Evolutionary conservation across 2,797 vertebrate genomes (phyloP).

Genomic region (Leontocebus nigricollis): DNA sequence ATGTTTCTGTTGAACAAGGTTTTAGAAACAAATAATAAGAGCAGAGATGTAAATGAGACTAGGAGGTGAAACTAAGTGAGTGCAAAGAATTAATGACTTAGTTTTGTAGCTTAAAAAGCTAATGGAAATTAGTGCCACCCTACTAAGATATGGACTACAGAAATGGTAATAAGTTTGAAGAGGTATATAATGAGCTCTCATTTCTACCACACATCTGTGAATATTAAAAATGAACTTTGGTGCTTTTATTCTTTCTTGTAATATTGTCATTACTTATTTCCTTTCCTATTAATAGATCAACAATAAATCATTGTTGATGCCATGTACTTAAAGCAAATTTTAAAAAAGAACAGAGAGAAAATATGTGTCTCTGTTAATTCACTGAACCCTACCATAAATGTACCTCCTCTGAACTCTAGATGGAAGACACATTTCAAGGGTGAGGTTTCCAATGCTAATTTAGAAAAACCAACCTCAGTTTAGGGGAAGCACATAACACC

Average conservation of each 20-base stretch:
- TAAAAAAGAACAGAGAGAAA: neutral
- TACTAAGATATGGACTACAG: neutral
- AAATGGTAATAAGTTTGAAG: neutral
- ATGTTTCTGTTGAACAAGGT: neutral
- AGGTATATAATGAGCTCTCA: neutral
- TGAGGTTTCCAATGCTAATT: conserved; percentile 2
- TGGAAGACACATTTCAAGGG: neutral
- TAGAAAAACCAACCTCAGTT: conserved; percentile 19
- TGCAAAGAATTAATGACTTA: neutral
- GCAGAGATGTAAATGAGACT: neutral
- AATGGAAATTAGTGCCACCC: neutral
- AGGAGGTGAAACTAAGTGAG: neutral
- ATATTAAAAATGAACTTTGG: conserved; percentile 30
- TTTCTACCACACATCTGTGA: conserved; percentile 36
- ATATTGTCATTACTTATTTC: conserved; percentile 44
- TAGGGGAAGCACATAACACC: neutral
- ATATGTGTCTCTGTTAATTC: neutral
- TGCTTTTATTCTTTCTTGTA: conserved; percentile 31
- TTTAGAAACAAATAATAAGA: neutral
- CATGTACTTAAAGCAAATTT: neutral
- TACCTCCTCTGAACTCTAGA: neutral
- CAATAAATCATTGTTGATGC: neutral
- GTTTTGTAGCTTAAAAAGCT: neutral
- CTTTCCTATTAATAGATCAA: conserved; percentile 44
- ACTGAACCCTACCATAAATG: neutral